phyloP scores from a whole-genome alignment of 1,140 invertebrate species.

The Ruditapes philippinarum region DNA sequence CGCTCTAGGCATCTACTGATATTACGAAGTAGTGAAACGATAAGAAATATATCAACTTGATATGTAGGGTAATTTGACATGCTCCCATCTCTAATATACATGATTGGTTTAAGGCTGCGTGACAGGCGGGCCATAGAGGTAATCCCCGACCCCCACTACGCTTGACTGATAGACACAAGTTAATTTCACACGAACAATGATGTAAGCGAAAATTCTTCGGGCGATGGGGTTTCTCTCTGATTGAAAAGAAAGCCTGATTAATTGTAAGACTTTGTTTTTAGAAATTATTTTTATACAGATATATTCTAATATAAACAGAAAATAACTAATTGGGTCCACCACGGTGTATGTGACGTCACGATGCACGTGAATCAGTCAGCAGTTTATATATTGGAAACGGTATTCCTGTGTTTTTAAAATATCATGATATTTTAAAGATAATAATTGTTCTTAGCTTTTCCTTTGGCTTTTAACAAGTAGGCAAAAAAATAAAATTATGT shows the following conservation, averaged over 20 bases:
- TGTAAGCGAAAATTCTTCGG: neutral
- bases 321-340: too few species aligned
- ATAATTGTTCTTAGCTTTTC: too few species aligned
- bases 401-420: too few species aligned
- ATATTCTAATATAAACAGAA: neutral
- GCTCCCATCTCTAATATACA: neutral
- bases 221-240: neutral
- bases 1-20: conserved; percentile 31
- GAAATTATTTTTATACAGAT: neutral
- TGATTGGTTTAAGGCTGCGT: neutral
- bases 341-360: too few species aligned
- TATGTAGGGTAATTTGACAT: conserved; percentile 41
- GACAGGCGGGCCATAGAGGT: conserved; percentile 4
- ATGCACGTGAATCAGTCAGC: too few species aligned
- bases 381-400: too few species aligned
- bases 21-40: conserved; percentile 42
- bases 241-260: neutral
- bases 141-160: conserved; percentile 20
- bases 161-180: conserved; percentile 31
- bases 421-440: too few species aligned
- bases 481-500: too few species aligned
- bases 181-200: conserved; percentile 21
- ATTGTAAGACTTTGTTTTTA: neutral
- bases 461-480: too few species aligned
- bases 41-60: conserved; percentile 47